Percentiles rank a stretch among this genome's conserved stretches.
These are phyloP conservation scores for Camponotus fellah DNA, from an alignment of 2,888 invertebrate genomes.

Conservation along the genomic window DNA sequence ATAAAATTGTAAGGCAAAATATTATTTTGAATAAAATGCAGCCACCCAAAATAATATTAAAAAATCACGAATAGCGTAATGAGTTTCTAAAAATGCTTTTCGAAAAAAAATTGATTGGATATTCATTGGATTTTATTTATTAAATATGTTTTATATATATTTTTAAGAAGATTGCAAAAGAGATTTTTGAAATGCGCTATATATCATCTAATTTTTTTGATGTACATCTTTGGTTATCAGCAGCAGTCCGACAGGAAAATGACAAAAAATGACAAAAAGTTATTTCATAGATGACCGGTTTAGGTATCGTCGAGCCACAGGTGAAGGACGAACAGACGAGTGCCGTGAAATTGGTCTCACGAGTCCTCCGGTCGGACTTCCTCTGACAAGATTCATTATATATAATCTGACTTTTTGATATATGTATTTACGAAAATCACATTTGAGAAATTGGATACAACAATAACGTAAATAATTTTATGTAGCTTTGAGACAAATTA, in stretches of 20 bases:
- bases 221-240: not conserved
- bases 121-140: not conserved
- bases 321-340: constrained; percentile 29
- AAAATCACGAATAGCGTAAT: not conserved
- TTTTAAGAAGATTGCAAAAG: not conserved
- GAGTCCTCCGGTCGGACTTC: constrained; percentile 4
- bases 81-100: not conserved
- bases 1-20: not conserved
- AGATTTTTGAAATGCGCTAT: not conserved
- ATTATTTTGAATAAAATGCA: not conserved
- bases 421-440: not conserved
- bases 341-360: constrained; percentile 41
- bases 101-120: not conserved
- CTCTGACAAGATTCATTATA: constrained; percentile 29
- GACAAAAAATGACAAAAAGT: constrained; percentile 40
- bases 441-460: not conserved
- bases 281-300: constrained; percentile 15
- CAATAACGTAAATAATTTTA: not conserved
- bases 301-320: constrained; percentile 2
- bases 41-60: not conserved
- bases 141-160: not conserved
- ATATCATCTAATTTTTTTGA: not conserved
- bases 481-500: not conserved
- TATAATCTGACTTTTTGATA: constrained; percentile 26
- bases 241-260: constrained; percentile 6